A percentile compares a stretch with the other conserved stretches of the same genome.
Conservation (phyloP, 2,888 invertebrate genomes). For the Saturnia pavonia region DNA sequence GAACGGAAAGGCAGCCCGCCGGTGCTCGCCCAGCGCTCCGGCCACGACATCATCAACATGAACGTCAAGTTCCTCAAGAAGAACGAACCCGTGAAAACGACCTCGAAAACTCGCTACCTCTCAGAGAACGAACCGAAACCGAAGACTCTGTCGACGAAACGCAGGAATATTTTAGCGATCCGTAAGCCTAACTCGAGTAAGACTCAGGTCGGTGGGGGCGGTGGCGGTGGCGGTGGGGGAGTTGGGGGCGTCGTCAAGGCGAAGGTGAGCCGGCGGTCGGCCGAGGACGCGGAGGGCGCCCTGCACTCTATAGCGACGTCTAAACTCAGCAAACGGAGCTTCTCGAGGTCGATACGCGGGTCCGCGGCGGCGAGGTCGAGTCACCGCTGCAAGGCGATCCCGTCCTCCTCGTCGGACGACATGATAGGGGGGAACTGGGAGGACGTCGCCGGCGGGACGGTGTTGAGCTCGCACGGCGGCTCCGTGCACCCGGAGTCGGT, state of each 20-base stretch:
- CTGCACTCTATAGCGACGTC: slow-evolving; percentile 48
- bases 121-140: slow-evolving; percentile 69
- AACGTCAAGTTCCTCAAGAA: slow-evolving; percentile 60
- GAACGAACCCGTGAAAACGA: slow-evolving; percentile 59
- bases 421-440: slow-evolving; percentile 53
- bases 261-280: slow-evolving; percentile 56
- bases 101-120: slow-evolving; percentile 58
- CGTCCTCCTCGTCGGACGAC: slow-evolving; percentile 63
- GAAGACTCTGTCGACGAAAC: slow-evolving; percentile 60
- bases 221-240: slow-evolving; percentile 35
- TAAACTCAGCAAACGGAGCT: slow-evolving; percentile 62
- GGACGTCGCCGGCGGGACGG: slow-evolving; percentile 57
- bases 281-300: slow-evolving; percentile 60
- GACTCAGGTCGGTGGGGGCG: slow-evolving; percentile 50
- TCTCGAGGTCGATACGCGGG: slow-evolving; percentile 47
- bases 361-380: slow-evolving; percentile 15
- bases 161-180: slow-evolving; percentile 67
- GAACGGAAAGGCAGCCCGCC: slow-evolving; percentile 45
- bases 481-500: slow-evolving; percentile 29
- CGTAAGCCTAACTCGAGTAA: slow-evolving; percentile 71
- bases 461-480: slow-evolving; percentile 24
- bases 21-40: slow-evolving; percentile 40
- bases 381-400: slow-evolving; percentile 46
- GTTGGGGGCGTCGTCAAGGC: slow-evolving; percentile 43
- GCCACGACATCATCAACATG: slow-evolving; percentile 57